phyloP scores from a whole-genome alignment of 1,140 invertebrate species.

The Calliphora vicina region DNA sequence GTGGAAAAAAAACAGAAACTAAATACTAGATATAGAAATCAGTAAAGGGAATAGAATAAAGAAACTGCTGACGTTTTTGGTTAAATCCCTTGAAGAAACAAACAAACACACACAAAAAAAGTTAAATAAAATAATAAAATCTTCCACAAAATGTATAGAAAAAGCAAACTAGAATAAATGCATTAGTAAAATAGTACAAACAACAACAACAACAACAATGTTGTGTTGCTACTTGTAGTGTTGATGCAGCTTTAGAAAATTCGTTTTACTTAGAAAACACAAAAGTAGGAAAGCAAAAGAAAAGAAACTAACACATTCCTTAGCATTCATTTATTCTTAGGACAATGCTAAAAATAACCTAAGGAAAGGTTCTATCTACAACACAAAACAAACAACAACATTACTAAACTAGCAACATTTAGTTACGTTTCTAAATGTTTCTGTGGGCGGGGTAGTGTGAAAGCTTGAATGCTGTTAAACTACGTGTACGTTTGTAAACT shows the following conservation, averaged over 20 bases:
- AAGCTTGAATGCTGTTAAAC: neutral
- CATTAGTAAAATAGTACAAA: neutral
- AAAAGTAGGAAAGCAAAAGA: neutral
- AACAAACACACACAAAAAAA: neutral
- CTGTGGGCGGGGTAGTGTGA: neutral
- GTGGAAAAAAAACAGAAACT: neutral
- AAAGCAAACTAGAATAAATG: neutral
- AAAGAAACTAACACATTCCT: neutral
- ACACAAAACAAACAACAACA: neutral
- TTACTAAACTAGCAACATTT: neutral
- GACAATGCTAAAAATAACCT: neutral
- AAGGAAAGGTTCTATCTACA: neutral
- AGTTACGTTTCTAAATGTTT: neutral
- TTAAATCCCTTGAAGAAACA: neutral
- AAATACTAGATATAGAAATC: neutral
- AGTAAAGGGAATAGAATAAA: neutral
- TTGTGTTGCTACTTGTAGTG: neutral
- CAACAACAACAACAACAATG: neutral
- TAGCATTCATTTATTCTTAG: neutral
- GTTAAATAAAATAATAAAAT: neutral
- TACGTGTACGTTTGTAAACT: neutral
- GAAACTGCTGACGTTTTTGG: neutral
- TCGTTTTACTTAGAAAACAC: neutral
- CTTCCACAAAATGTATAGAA: neutral
- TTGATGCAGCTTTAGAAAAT: conserved; percentile 3